Evolutionary conservation across 2,113 vertebrate genomes (phyloP).

Genomic region (Prionailurus viverrinus): DNA sequence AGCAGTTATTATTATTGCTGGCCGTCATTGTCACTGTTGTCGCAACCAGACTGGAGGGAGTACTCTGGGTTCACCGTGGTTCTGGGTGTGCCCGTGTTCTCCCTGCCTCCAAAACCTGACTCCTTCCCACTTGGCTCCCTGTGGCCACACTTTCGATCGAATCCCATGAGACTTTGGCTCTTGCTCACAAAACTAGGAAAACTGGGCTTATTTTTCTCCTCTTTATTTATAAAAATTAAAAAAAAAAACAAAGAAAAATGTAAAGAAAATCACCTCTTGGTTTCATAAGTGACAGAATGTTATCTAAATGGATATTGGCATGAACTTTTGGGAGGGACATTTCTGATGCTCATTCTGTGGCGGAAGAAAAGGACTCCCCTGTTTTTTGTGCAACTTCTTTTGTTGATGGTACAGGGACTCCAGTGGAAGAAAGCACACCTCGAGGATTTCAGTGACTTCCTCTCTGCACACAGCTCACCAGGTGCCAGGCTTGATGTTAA

Average conservation of each 20-base stretch:
- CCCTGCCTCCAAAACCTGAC: not conserved
- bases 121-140: not conserved
- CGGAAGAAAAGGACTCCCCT: not conserved
- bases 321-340: not conserved
- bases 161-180: not conserved
- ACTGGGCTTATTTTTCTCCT: not conserved
- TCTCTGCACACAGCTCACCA: not conserved
- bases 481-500: not conserved
- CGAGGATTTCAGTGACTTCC: not conserved
- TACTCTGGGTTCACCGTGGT: not conserved
- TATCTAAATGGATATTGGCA: slow-evolving; percentile 7
- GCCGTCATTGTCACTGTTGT: not conserved
- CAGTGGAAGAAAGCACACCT: not conserved
- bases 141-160: not conserved
- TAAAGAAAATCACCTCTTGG: not conserved
- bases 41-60: not conserved
- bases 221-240: not conserved
- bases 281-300: not conserved
- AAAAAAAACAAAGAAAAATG: not conserved
- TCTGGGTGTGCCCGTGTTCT: not conserved
- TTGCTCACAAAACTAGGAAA: slow-evolving; percentile 32
- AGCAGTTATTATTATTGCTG: not conserved
- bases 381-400: not conserved
- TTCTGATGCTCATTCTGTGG: not conserved
- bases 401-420: not conserved